These are phyloP conservation scores for Nannobrachium achirus DNA, from an alignment of 2,113 vertebrate genomes.

Conservation along the genomic window DNA sequence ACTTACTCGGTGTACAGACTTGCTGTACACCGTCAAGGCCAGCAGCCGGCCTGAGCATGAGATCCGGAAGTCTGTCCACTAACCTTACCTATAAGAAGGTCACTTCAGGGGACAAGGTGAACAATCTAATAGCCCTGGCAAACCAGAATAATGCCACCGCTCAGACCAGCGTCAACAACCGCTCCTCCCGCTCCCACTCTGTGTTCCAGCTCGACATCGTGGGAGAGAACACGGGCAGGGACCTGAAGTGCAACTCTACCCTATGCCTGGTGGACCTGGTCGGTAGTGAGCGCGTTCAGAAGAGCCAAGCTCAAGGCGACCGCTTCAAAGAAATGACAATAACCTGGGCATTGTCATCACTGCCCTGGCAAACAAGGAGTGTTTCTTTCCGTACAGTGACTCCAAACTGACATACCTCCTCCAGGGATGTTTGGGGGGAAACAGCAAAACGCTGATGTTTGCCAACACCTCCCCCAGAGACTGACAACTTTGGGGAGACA, in stretches of 20 bases:
- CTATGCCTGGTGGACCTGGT: conserved; percentile 96
- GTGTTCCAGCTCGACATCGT: conserved; percentile 89
- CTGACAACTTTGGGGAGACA: conserved; percentile 85
- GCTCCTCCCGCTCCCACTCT: conserved; percentile 91
- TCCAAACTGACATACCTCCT: conserved; percentile 97
- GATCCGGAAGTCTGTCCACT: conserved; percentile 68
- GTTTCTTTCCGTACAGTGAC: conserved; percentile 92
- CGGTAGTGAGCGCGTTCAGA: conserved; percentile 90
- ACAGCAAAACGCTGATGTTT: conserved; percentile 98
- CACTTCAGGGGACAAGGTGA: conserved; percentile 83
- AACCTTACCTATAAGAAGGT: conserved; percentile 77
- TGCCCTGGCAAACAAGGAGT: conserved; percentile 90
- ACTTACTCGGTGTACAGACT: no score
- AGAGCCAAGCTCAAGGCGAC: conserved; percentile 91
- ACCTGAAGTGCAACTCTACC: conserved; percentile 83
- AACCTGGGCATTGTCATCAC: conserved; percentile 93
- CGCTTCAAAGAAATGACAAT: conserved; percentile 91
- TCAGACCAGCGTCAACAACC: conserved; percentile 89
- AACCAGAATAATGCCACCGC: conserved; percentile 90
- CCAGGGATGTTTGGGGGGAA: conserved; percentile 90
- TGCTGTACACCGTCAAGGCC: conserved; percentile 76
- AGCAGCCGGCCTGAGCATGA: conserved; percentile 78
- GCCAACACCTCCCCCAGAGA: conserved; percentile 87
- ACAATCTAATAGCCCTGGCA: conserved; percentile 87
- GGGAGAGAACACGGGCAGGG: conserved; percentile 79